Evolutionary conservation across 1,140 invertebrate species (phyloP), one percentile per base, ranked within the genome.

Genomic region (Meloidogyne chitwoodi): DNA sequence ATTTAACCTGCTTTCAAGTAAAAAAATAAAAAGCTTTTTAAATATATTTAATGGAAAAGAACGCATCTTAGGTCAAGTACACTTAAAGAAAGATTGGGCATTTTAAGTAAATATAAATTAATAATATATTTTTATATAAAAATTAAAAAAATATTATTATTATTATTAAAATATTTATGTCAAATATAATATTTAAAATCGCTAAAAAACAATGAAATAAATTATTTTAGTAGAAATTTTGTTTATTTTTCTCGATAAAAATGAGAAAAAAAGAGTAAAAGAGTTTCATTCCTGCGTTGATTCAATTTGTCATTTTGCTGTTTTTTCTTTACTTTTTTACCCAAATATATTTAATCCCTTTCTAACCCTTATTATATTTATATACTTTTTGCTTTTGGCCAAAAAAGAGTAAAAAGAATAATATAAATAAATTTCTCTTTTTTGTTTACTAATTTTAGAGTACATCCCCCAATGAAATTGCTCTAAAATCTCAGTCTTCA

Each of bases 281-380:
- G 8, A 56, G 5, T 56, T 56, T 56, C 5, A 56, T 56, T 4
- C 48, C 48, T 56, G 48, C 19, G 48, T 19, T 56, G 48, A 56
- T 56, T 56, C 48, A 56, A 56, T 56, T 56, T 56, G 48, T 56
- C 48, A 56, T 56, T 56, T 56, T 56, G 19, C 48, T n/a, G 6
- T 56, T 38, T 24, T 56, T 26, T 14, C 8, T 26, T 27, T 38
- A 27, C 22, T 41, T 61, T 41, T 41, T 61, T 5, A 44, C 56
- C 27, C n/a, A n/a, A 24, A 63, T 6, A 8, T 63, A 14, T 34
- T 38, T 73, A 73, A 73, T 73, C 70, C 70, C 27, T 56, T 24
- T 24, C n/a, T 26, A 34, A 4, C 31, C 31, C 10, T 34, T n/a
- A n/a, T 0, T 41, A 41, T 41, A 41, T 41, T 41, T 41, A 14